Evolutionary conservation across 37 sponge, comb jelly and placozoan species (phyloP).

Genomic region (Diacarnus erythraeanus): DNA sequence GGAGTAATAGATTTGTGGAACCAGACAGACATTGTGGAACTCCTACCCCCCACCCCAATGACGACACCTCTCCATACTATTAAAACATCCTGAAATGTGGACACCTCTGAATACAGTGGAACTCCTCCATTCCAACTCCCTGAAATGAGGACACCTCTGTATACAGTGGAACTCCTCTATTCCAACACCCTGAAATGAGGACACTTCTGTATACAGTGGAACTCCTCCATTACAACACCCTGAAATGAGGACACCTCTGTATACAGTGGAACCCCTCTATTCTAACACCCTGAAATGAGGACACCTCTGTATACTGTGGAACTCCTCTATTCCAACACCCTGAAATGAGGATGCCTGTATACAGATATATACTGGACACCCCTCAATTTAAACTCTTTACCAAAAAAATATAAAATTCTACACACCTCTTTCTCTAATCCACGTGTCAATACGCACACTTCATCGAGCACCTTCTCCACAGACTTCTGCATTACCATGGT

Average conservation of each 20-base stretch:
- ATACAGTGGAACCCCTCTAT: not conserved
- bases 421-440: not conserved
- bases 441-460: conserved; percentile 2
- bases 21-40: not conserved
- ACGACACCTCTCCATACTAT: not conserved
- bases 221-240: not conserved
- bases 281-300: not conserved
- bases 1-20: not conserved
- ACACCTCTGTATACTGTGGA: not conserved
- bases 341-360: not conserved
- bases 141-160: not conserved
- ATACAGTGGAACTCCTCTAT: not conserved
- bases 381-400: too few relatives aligned
- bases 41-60: not conserved
- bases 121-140: not conserved
- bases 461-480: not conserved
- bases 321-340: not conserved
- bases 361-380: not conserved
- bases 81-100: not conserved
- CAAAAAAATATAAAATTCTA: not conserved
- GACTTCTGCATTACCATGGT: not conserved
- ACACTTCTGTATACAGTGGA: not conserved
- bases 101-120: not conserved
- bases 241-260: not conserved
- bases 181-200: not conserved